A percentile compares a stretch with the other conserved stretches of the same genome.
Conservation (phyloP, 2,888 invertebrate genomes). For the Phyllotreta striolata region DNA sequence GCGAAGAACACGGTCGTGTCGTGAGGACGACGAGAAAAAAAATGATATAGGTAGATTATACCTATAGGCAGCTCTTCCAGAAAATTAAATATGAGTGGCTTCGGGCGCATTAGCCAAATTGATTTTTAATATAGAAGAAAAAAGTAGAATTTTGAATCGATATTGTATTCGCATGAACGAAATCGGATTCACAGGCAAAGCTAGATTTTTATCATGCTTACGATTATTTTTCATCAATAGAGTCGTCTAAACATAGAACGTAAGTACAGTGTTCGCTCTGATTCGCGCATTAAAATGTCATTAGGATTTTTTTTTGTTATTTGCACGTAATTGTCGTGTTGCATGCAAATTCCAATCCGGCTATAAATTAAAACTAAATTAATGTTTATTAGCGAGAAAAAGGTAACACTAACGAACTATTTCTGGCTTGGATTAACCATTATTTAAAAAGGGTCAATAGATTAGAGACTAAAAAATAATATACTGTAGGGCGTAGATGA, state of each 20-base stretch:
- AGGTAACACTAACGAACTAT: conserved; percentile 2
- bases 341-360: conserved; percentile 35
- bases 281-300: conserved; percentile 30
- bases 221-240: conserved; percentile 24
- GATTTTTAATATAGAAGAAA: too few species aligned
- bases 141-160: too few species aligned
- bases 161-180: too few species aligned
- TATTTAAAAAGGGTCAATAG: conserved; percentile 12
- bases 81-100: neutral
- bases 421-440: conserved; percentile 13
- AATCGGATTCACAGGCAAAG: too few species aligned
- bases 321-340: conserved; percentile 32
- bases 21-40: conserved; percentile 1
- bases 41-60: neutral
- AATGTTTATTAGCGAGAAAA: conserved; percentile 20
- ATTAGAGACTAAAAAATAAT: conserved; percentile 1
- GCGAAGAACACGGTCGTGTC: conserved; percentile 6
- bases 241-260: conserved; percentile 4
- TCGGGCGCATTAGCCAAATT: too few species aligned
- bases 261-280: conserved; percentile 2
- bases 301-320: conserved; percentile 28
- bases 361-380: conserved; percentile 37
- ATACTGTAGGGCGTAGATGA: neutral
- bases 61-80: neutral
- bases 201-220: conserved; percentile 14